phyloP scores from a whole-genome alignment of 2,797 vertebrate genomes.

The Ambastaia sidthimunki region DNA sequence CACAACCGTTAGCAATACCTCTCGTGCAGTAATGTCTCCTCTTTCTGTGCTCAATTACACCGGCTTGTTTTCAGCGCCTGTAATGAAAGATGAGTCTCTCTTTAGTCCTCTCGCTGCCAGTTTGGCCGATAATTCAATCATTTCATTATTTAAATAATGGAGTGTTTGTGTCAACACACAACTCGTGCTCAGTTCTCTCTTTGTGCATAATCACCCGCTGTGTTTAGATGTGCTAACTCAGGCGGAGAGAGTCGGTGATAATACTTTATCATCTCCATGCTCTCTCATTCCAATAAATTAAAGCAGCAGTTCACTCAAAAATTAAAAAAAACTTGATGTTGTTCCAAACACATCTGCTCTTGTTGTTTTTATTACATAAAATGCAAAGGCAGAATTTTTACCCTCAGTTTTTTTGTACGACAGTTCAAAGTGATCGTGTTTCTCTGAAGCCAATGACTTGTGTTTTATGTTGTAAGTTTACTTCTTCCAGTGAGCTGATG shows the following conservation, averaged over 20 bases:
- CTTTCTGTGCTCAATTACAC: slow-evolving; percentile 43
- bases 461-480: not conserved
- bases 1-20: slow-evolving; percentile 66
- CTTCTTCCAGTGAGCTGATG: no score
- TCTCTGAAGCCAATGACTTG: not conserved
- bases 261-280: slow-evolving; percentile 24
- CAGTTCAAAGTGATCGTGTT: no score
- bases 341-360: no score
- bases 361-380: not conserved
- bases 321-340: not conserved
- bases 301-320: not conserved
- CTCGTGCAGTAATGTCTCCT: slow-evolving; percentile 44
- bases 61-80: slow-evolving; percentile 52
- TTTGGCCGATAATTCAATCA: slow-evolving; percentile 63
- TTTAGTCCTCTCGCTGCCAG: slow-evolving; percentile 54
- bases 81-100: slow-evolving; percentile 66
- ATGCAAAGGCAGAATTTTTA: no score
- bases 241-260: slow-evolving; percentile 32
- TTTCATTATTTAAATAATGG: slow-evolving; percentile 72
- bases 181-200: slow-evolving; percentile 57
- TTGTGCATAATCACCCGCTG: slow-evolving; percentile 52
- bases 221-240: slow-evolving; percentile 54
- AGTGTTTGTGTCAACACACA: slow-evolving; percentile 68
- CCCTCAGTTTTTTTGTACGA: not conserved
- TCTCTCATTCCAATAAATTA: slow-evolving; percentile 2